Evolutionary conservation across 2,113 vertebrate genomes (phyloP), one percentile per base, ranked within the genome.

Genomic region (Stigmatopora argus): DNA sequence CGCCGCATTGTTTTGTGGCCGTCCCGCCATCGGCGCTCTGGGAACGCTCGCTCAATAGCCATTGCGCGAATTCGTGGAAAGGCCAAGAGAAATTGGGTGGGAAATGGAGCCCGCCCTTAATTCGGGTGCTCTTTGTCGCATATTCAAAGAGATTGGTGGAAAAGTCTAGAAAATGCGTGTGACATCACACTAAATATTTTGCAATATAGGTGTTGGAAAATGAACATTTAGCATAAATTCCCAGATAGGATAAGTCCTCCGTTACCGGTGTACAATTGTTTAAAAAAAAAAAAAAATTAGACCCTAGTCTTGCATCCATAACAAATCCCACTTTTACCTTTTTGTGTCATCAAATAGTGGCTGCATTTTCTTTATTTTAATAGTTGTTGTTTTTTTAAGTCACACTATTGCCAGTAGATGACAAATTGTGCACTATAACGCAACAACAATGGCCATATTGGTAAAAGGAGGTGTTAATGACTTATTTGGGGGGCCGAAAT

Each of bases 1-100:
- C 74, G 59, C 71, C 71, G 76, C 76, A 81, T 85, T 88, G 83
- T 88, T 83, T 86, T 76, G 78, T 64, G 13, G 11, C 47, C 47
- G 17, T 74, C 81, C 73, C 74, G 35, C 51, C 67, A 68, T 78
- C 71, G 79, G 18, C 58, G 44, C 69, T 73, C 47, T 72, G 65
- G 38, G 63, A 65, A 73, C 71, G 79, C 69, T 45, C 11, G 31
- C 65, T 83, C 70, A 82, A 74, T 64, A 62, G 77, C 61, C 12
- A 72, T 77, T 75, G 78, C 85, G 82, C 74, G 84, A 79, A 75
- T 65, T 64, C 55, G 66, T 69, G 21, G 47, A 62, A 57, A 59
- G 14, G 17, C 57, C 26, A 8, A 59, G 35, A 35, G 35, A 66
- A 48, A 70, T 74, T 77, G 74, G 69, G 71, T 64, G 64, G 45